Evolutionary conservation across 2,888 invertebrate genomes (phyloP).

Genomic region (Glaucopsyche alexis): DNA sequence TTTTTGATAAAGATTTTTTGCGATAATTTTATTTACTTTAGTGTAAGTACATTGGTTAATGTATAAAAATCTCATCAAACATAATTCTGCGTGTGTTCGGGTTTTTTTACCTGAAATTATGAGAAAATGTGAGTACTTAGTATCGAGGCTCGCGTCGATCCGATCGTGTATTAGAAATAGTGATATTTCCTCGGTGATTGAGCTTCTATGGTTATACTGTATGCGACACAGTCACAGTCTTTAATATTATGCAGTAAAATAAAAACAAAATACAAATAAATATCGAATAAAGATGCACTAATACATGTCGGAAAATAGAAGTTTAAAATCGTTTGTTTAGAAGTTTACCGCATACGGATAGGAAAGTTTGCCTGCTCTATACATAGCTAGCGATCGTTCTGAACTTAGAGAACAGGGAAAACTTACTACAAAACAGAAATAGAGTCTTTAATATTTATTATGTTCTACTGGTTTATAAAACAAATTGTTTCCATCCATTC

Average conservation of each 20-base stretch:
- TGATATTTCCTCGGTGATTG: too few relatives aligned
- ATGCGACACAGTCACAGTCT: too few relatives aligned
- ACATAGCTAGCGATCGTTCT: constrained; percentile 29
- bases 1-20: constrained; percentile 26
- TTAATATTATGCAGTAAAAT: background rate
- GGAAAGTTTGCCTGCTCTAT: constrained; percentile 27
- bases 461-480: background rate
- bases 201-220: too few relatives aligned
- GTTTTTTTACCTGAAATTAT: too few relatives aligned
- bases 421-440: constrained; percentile 10
- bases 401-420: constrained; percentile 23
- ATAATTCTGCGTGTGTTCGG: too few relatives aligned
- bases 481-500: background rate
- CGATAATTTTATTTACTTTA: background rate
- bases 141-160: too few relatives aligned
- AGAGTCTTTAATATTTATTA: background rate
- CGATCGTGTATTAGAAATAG: too few relatives aligned
- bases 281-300: constrained; percentile 21
- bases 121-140: too few relatives aligned
- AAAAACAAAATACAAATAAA: background rate
- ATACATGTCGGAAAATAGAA: constrained; percentile 26
- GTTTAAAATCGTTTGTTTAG: constrained; percentile 31
- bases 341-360: constrained; percentile 32
- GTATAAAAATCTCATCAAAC: too few relatives aligned
- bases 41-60: too few relatives aligned